These are phyloP conservation scores for Syngnathus rostellatus DNA, from an alignment of 2,797 vertebrate genomes.

Conservation along the genomic window DNA sequence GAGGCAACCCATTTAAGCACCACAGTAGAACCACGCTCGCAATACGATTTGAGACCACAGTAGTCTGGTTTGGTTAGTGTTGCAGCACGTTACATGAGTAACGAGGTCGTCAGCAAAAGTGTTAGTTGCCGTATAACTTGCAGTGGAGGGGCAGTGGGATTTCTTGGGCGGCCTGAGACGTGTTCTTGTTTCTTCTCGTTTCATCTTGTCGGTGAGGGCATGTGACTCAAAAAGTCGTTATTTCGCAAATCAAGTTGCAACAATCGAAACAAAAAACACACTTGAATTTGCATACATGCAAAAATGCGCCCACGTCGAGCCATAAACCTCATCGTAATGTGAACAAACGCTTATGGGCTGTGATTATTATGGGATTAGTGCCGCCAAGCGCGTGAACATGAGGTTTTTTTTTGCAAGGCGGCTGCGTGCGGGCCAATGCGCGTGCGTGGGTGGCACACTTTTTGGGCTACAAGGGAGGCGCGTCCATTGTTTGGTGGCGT, in stretches of 20 bases:
- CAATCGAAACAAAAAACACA: background rate
- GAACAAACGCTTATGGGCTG: background rate
- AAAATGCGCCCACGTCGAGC: background rate
- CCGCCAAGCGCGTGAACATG: background rate
- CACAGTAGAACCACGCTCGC: too few relatives aligned
- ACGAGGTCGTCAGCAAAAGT: background rate
- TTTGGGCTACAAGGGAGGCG: conserved; percentile 11
- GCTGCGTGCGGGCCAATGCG: background rate
- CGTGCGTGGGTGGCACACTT: conserved; percentile 4
- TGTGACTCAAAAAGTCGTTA: background rate
- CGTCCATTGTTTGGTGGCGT: conserved; percentile 57
- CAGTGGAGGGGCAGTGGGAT: background rate
- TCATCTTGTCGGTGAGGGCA: too few relatives aligned
- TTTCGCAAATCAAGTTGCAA: background rate
- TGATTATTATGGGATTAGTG: conserved; percentile 1
- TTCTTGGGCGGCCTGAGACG: background rate
- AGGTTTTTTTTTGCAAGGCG: background rate
- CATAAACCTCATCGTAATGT: background rate
- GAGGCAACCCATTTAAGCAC: background rate
- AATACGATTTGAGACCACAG: background rate
- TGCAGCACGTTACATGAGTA: background rate
- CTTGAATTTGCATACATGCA: background rate
- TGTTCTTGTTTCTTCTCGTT: too few relatives aligned
- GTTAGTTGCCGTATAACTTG: background rate
- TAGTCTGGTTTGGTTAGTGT: background rate